Base-by-base conservation (phyloP, 2,888 invertebrate genomes). In the Phaonia tiefii region DNA sequence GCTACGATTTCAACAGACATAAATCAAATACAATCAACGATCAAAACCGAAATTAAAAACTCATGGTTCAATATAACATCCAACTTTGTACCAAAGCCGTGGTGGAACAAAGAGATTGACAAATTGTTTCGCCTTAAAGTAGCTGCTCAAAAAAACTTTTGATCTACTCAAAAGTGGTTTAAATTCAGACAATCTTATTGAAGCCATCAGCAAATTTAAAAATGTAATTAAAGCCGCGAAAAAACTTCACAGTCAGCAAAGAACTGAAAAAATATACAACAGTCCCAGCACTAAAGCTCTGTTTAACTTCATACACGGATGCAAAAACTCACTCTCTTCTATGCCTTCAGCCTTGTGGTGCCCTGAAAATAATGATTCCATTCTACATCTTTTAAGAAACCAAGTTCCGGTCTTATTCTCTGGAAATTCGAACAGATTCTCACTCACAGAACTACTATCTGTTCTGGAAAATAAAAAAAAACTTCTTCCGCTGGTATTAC, bases 61-160 rank as follows among this genome's bases (percentile, higher is more conserved):
- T 3, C 54, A 5, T 8, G 7, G 3, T 20, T 11, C 3, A 8
- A 17, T 5, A 20, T 22, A 17, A 54, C 3, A 13, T 7, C 17
- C 1, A 72, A 49, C 1, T 44, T 3, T 10, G 20, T 26, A 13
- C 72, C 60, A 1, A 72, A 72, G 26, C 13, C 25, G n/a, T 56
- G 71, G 71, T 71, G 58, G 71, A 58, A 71, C 44, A 42, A 44
- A 5, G 13, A 11, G 4, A 11, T 71, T 7, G 2, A 39, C 1
- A 60, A n/a, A 49, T 10, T 46, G 13, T 72, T 17, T 31, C 2
- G 72, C 7, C 13, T n/a, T n/a, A n/a, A n/a, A n/a, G n/a, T n/a
- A n/a, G n/a, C n/a, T n/a, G n/a, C n/a, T n/a, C n/a, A n/a, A n/a
- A n/a, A n/a, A n/a, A n/a, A n/a, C n/a, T n/a, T n/a, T n/a, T n/a